Evolutionary conservation across 2,113 vertebrate species (phyloP), one percentile per base, ranked within the genome.

Genomic region (Burhinus bistriatus): DNA sequence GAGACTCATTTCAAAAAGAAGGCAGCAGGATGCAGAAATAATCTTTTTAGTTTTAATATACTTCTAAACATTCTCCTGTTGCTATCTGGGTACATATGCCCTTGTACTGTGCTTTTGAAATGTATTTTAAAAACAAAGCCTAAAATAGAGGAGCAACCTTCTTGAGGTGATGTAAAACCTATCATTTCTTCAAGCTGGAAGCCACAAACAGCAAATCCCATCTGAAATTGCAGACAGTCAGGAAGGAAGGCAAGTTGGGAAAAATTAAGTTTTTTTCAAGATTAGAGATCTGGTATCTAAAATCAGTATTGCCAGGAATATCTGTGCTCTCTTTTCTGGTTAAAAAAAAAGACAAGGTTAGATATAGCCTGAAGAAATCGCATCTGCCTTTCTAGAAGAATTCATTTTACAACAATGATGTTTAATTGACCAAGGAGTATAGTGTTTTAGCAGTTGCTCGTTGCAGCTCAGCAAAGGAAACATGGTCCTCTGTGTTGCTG

Each of bases 111-210:
- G 34, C 82, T 71, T 96, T 88, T 75, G 29, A 68, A 89, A 87
- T 76, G 29, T 83, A 49, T 36, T 93, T 47, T 3, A 40, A 64
- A 94, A 96, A 91, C 20, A 64, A 83, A 84, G 45, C n/a, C 38
- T n/a, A 52, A 69, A 93, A 68, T 38, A 94, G 52, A 79, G 54
- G 10, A 59, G 14, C 73, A 94, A 54, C n/a, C 83, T 73, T 71
- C 47, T 64, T 5, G 47, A 96, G 90, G 44, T 80, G 78, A 61
- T 75, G 29, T 27, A 59, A 97, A 20, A 57, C 16, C 52, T 78
- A 20, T n/a, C 20, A 87, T 93, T 97, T 96, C 70, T 89, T 89
- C 45, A 83, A 83, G 76, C 95, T 95, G 82, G 75, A 73, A 91
- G 70, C 79, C 89, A 82, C 87, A 90, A 81, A 94, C 86, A 91